Base-by-base conservation (phyloP, 2,113 vertebrate genomes). In the Uria lomvia region DNA sequence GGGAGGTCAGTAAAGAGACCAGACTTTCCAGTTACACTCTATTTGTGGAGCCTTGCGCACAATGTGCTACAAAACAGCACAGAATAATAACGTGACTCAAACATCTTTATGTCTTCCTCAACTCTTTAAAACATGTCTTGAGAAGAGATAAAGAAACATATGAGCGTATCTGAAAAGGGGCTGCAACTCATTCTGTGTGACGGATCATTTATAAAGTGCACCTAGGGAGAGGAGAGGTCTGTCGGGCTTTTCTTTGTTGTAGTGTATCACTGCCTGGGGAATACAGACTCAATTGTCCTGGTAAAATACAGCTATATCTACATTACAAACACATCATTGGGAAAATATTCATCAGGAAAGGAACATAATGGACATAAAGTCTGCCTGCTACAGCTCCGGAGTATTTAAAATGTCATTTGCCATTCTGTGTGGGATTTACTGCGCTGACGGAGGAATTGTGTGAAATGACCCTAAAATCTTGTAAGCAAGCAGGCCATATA, bases 331-430 rank as follows among this genome's bases (percentile, higher is more conserved):
- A 18, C 26, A 77, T 92, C 34, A 93, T 91, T 94, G 97, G 86
- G 92, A 97, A 96, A 97, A 96, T 81, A n/a, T 81, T 97, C 60
- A 79, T 96, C 90, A 85, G 93, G 75, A 96, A 94, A 95, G 66
- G 84, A 98, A 96, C 96, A 96, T 94, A 97, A 96, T 34, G 71
- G 45, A 3, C 62, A 66, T 76, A 95, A 96, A 97, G 75, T 96
- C 97, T 97, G 92, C 58, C 55, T 94, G 90, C 87, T 96, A 90
- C 55, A 94, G 49, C 56, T 91, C 74, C 86, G 77, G 77, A 96
- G 62, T 91, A 76, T 92, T 92, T 92, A 95, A 95, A 97, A 92
- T 76, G 86, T 87, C 77, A 73, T 85, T 45, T 95, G 70, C 77
- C 4, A 0, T 66, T 94, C 70, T 73, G 38, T 60, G 63, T 84